Percentiles rank a stretch among this genome's conserved stretches.
phyloP scores from a whole-genome alignment of 1,140 invertebrate genomes.

The Drosophila serrata region DNA sequence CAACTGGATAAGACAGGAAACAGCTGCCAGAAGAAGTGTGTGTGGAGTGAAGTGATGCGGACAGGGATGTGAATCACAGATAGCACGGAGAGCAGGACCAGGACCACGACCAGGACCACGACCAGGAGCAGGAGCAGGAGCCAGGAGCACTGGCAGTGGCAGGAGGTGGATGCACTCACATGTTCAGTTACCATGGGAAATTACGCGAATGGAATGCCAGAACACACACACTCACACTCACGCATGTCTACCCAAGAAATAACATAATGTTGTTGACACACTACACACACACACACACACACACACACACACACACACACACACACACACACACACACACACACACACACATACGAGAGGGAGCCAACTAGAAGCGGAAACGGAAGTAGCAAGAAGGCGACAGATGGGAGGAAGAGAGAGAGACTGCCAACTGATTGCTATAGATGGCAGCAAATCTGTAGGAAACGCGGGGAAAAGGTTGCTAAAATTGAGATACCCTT shows the following conservation, averaged over 20 bases:
- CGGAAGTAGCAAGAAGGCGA: constrained; percentile 73
- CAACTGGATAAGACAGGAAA: constrained; percentile 53
- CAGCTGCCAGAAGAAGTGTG: constrained; percentile 24
- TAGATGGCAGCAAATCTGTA: constrained; percentile 13
- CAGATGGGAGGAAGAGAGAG: constrained; percentile 49
- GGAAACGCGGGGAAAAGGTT: background rate
- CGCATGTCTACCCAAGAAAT: constrained; percentile 35
- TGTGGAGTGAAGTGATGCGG: constrained; percentile 10
- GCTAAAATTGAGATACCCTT: constrained; percentile 9
- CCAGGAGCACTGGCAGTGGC: background rate
- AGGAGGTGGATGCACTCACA: constrained; percentile 57
- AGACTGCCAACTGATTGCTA: constrained; percentile 67
- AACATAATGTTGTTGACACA: constrained; percentile 79
- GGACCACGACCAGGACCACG: background rate
- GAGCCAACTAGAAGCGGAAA: constrained; percentile 76
- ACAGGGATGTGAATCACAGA: constrained; percentile 7
- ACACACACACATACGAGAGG: background rate
- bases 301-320: constrained; percentile 16
- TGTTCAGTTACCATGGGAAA: constrained; percentile 76
- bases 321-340: constrained; percentile 47
- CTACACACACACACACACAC: constrained; percentile 30
- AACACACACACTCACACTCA: constrained; percentile 20
- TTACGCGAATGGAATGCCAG: constrained; percentile 78
- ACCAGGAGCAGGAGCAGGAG: background rate
- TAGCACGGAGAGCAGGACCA: background rate